A percentile compares a stretch with the other conserved stretches of the same genome.
These are phyloP conservation scores for Athalia circularis DNA, from an alignment of 2,888 invertebrate species.

Conservation along the genomic window DNA sequence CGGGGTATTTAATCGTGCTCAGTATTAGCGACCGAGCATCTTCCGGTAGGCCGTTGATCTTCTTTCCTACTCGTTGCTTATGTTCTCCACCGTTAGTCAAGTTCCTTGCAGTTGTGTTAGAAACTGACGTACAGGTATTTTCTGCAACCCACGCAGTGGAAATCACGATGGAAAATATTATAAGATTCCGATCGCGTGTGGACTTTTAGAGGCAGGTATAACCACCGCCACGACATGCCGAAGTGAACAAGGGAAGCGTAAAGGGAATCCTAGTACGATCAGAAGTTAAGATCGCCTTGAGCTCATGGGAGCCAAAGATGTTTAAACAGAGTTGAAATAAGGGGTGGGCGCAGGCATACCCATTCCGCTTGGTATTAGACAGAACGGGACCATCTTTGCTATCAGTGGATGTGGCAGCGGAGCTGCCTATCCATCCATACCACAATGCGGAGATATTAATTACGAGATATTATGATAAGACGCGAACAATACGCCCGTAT, in stretches of 20 bases:
- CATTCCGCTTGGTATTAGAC: slow-evolving; percentile 35
- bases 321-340: slow-evolving; percentile 27
- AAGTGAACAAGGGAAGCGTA: slow-evolving; percentile 14
- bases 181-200: background rate
- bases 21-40: slow-evolving; percentile 15
- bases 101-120: no score
- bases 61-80: background rate
- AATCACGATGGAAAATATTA: background rate
- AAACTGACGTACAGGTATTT: no score
- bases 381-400: slow-evolving; percentile 63
- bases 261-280: slow-evolving; percentile 28
- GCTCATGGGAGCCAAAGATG: slow-evolving; percentile 36
- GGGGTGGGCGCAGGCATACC: slow-evolving; percentile 2
- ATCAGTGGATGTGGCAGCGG: slow-evolving; percentile 72
- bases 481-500: slow-evolving; percentile 74
- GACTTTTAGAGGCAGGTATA: background rate
- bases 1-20: slow-evolving; percentile 38
- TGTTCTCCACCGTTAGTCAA: no score
- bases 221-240: background rate
- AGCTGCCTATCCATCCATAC: slow-evolving; percentile 73
- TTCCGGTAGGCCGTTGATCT: background rate
- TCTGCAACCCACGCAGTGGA: background rate
- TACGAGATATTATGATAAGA: slow-evolving; percentile 75
- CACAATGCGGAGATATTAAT: slow-evolving; percentile 74
- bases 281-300: slow-evolving; percentile 37